Conservation (phyloP, 2,113 vertebrate species). For the Neogale vison region DNA sequence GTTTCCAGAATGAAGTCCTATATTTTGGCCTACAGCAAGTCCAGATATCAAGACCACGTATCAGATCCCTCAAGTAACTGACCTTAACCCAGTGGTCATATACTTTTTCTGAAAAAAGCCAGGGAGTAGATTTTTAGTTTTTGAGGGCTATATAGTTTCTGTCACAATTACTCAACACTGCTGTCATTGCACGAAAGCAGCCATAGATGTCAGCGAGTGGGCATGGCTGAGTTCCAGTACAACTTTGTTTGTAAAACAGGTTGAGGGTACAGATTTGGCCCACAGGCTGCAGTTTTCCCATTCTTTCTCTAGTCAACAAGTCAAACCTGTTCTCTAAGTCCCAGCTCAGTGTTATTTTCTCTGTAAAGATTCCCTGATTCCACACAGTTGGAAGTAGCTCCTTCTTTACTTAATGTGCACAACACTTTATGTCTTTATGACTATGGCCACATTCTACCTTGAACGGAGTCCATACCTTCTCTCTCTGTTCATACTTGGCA, state of each 20-base stretch:
- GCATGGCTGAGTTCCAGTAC: not conserved
- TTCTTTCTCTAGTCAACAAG: not conserved
- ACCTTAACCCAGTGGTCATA: not conserved
- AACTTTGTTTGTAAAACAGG: slow-evolving; percentile 1
- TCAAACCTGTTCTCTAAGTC: not conserved
- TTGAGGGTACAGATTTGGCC: not conserved
- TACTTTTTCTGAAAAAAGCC: not conserved
- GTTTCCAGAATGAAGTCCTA: not conserved
- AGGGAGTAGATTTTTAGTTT: not conserved
- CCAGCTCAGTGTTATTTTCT: not conserved
- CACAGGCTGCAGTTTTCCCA: not conserved
- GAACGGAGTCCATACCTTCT: not conserved
- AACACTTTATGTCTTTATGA: not conserved
- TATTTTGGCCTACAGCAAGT: slow-evolving; percentile 24
- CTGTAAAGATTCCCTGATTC: not conserved
- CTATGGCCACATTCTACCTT: not conserved
- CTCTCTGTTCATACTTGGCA: not conserved
- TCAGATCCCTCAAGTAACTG: not conserved
- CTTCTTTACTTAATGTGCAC: not conserved
- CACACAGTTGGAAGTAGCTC: not conserved
- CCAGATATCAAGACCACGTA: not conserved
- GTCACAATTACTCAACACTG: not conserved
- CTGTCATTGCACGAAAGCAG: not conserved
- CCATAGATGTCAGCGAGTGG: not conserved
- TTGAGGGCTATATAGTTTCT: not conserved